Evolutionary conservation across 2,888 invertebrate genomes (phyloP).

Genomic region (Muschampia plurimacula): DNA sequence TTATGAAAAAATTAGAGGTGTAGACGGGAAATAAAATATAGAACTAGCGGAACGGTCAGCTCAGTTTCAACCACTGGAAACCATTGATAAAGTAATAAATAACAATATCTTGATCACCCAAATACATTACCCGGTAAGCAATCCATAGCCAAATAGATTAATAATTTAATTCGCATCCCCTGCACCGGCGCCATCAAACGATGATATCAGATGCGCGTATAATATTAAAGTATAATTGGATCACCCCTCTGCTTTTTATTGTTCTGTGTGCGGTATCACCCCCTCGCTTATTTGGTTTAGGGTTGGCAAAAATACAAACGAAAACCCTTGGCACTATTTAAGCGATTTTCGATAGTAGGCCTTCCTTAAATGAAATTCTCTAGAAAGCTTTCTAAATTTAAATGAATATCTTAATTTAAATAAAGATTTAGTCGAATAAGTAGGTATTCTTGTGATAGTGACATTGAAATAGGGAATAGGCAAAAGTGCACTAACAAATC

Average conservation of each 20-base stretch:
- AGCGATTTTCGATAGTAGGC: too few species aligned
- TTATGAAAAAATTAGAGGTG: too few species aligned
- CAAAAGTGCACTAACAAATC: too few species aligned
- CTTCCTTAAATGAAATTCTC: too few species aligned
- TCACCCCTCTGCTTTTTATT: constrained; percentile 71
- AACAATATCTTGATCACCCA: constrained; percentile 26
- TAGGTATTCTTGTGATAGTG: too few species aligned
- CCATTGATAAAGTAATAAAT: not conserved
- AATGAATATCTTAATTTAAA: too few species aligned
- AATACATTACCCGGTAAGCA: constrained; percentile 35
- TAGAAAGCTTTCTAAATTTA: too few species aligned
- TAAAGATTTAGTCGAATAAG: too few species aligned
- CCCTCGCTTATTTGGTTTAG: constrained; percentile 48
- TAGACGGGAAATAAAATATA: too few species aligned
- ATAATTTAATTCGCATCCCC: constrained; percentile 63
- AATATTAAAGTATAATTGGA: constrained; percentile 76
- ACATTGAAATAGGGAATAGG: too few species aligned
- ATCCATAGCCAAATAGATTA: constrained; percentile 56
- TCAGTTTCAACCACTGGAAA: not conserved
- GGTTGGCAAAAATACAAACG: constrained; percentile 51
- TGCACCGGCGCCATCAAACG: constrained; percentile 51
- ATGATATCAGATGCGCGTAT: constrained; percentile 70
- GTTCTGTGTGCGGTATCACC: constrained; percentile 49
- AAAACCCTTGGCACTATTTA: not conserved
- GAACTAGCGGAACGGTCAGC: too few species aligned